Base-by-base conservation (phyloP, 2,888 invertebrate species). In the Sphinx pinastri region DNA sequence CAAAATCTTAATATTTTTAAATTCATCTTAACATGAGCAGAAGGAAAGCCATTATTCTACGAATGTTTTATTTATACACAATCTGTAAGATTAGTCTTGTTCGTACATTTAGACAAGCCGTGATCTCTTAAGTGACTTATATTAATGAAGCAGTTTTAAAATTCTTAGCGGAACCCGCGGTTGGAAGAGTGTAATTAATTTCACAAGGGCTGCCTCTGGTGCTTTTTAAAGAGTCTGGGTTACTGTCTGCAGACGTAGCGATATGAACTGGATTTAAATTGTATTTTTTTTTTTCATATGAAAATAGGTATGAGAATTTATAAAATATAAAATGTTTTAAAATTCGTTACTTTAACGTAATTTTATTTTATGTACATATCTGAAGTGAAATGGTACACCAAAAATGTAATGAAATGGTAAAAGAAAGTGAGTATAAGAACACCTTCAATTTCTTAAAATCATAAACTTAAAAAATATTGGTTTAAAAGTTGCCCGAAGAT, bases 141-240 rank as follows among this genome's bases (percentile, higher is more conserved):
- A 87, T 85, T 84, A 88, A 88, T 86, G 85, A 81, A 75, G 71
- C 70, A 69, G 76, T 81, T 84, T 85, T 81, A 83, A 88, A 87
- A 86, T 84, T 81, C 82, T 74, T 71, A 76, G 71, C 78, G 75
- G 75, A 75, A 74, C 72, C 75, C 70, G 70, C 75, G 68, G 75
- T 63, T 74, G 81, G 82, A 83, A 83, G 78, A 78, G 75, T 77
- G 77, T 78, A 79, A 88, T 85, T 84, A 84, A 86, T 85, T 79
- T 78, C 77, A 74, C 67, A 68, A 58, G 70, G 6, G 19, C 49
- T 63, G 19, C 45, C 63, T 10, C 47, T 55, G 16, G 63, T 76
- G 72, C 75, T 78, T 78, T 78, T 75, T 78, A 66, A 71, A 54
- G 54, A 69, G 71, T 71, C 75, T 73, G 73, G 73, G 74, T 70